phyloP scores from a whole-genome alignment of 2,888 invertebrate species.

The Caenorhabditis sulstoni region DNA sequence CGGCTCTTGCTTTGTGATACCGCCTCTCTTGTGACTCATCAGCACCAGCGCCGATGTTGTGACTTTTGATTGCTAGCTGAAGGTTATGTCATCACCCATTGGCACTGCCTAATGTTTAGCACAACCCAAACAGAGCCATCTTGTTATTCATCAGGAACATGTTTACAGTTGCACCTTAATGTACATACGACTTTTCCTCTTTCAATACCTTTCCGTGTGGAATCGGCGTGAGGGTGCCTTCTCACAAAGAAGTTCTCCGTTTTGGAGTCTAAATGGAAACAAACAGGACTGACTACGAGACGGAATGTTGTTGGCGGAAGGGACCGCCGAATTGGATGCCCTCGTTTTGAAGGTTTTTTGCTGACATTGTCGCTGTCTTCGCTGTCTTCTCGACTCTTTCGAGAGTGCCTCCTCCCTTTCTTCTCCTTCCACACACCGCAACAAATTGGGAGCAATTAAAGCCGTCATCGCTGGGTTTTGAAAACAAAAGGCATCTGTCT shows the following conservation, averaged over 20 bases:
- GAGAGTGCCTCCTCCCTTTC: neutral
- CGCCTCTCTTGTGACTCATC: no score
- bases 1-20: no score
- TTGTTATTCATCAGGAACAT: constrained; percentile 6
- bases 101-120: no score
- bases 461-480: constrained; percentile 6
- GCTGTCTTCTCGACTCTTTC: neutral
- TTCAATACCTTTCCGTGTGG: neutral
- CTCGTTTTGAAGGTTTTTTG: no score
- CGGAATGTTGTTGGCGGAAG: neutral
- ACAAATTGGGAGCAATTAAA: constrained; percentile 53
- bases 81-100: no score
- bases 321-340: no score
- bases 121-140: constrained; percentile 13
- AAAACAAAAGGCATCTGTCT: neutral
- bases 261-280: no score
- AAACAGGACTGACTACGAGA: neutral
- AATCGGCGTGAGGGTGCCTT: neutral
- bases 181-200: constrained; percentile 23
- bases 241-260: neutral
- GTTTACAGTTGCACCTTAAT: constrained; percentile 24
- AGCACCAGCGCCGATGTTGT: no score
- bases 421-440: neutral
- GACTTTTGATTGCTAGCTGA: no score
- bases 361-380: neutral